Conservation (phyloP, 92 coral and sea anemone species). For the Siderastrea siderea region DNA sequence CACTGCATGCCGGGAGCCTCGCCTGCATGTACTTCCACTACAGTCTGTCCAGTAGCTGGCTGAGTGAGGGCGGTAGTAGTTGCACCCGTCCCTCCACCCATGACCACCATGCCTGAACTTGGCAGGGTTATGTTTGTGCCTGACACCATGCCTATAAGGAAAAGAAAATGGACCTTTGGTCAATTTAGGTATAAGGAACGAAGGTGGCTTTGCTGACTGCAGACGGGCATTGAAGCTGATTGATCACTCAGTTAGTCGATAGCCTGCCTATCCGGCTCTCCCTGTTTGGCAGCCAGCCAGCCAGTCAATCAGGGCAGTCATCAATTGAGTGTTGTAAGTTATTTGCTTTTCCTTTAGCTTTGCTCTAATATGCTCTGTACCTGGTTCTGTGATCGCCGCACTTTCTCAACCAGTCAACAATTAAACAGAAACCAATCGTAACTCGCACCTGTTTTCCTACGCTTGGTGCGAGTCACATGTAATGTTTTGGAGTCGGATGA, state of each 20-base stretch:
- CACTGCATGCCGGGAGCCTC: slow-evolving; percentile 75
- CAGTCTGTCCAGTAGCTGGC: slow-evolving; percentile 56
- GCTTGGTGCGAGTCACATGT: too few relatives aligned
- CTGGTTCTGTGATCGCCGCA: too few relatives aligned
- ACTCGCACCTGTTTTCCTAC: too few relatives aligned
- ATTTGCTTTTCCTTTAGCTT: too few relatives aligned
- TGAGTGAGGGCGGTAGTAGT: slow-evolving; percentile 58
- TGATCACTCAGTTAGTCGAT: background rate
- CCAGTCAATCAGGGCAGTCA: too few relatives aligned
- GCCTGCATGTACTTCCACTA: slow-evolving; percentile 48
- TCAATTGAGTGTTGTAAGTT: too few relatives aligned
- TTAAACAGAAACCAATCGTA: too few relatives aligned
- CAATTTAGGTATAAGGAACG: background rate
- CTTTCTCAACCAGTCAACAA: too few relatives aligned
- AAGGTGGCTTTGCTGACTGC: too few relatives aligned
- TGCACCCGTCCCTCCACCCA: slow-evolving; percentile 45
- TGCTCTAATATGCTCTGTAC: too few relatives aligned
- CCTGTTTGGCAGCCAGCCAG: background rate
- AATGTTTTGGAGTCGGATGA: too few relatives aligned
- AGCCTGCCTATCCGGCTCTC: background rate
- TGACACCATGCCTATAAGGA: background rate
- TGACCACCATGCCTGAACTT: slow-evolving; percentile 40
- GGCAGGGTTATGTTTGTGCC: slow-evolving; percentile 43
- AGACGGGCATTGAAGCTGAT: too few relatives aligned
- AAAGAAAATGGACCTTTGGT: background rate